Evolutionary conservation across 2,113 vertebrate species (phyloP).

Genomic region (Elephantulus edwardii): DNA sequence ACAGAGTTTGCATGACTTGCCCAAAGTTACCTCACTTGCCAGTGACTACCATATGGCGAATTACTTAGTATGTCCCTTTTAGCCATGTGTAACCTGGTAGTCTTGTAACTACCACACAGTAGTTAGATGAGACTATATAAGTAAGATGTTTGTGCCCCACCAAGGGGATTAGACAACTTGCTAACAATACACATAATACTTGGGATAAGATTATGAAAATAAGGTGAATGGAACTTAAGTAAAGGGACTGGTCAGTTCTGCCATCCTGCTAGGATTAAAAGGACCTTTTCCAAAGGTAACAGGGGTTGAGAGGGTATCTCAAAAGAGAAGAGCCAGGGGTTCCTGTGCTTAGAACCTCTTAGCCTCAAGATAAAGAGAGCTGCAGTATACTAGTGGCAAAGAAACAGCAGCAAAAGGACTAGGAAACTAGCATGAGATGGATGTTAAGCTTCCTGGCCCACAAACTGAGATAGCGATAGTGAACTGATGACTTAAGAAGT

Average conservation of each 20-base stretch:
- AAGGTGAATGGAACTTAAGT: not conserved
- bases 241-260: not conserved
- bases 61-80: no score
- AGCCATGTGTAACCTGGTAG: not conserved
- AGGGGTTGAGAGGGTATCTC: not conserved
- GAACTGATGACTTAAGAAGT: no score
- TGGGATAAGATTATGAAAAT: no score
- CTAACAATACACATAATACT: not conserved
- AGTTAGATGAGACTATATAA: not conserved
- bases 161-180: not conserved
- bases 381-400: no score
- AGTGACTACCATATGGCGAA: not conserved
- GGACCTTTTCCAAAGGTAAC: no score
- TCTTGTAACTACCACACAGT: not conserved
- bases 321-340: not conserved
- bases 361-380: no score
- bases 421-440: no score
- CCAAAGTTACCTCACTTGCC: no score
- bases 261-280: not conserved
- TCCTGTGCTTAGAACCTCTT: not conserved
- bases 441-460: no score
- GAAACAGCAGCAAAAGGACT: no score
- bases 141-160: not conserved
- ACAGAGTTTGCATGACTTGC: not conserved
- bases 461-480: no score